These are phyloP conservation scores for Protaetia brevitarsis DNA, from an alignment of 1,140 invertebrate genomes.

Conservation along the genomic window DNA sequence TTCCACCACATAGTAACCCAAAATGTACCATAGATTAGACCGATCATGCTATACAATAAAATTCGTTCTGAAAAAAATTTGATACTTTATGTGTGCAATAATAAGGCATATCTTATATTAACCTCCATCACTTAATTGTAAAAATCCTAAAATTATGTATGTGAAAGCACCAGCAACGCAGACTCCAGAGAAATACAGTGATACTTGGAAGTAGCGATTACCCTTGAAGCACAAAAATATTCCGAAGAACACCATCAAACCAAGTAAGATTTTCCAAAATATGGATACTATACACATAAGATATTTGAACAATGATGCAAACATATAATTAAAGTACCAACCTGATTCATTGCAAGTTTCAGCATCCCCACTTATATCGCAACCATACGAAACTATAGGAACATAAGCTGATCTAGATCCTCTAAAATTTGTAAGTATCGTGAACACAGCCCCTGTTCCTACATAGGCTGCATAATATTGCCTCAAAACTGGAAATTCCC, in stretches of 20 bases:
- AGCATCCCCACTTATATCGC: constrained; percentile 50
- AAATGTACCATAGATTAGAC: constrained; percentile 49
- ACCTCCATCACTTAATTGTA: constrained; percentile 25
- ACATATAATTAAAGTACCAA: constrained; percentile 36
- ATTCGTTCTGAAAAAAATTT: constrained; percentile 2
- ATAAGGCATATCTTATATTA: too few species aligned
- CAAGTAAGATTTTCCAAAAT: constrained; percentile 51
- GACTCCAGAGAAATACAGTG: constrained; percentile 26
- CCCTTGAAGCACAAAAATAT: constrained; percentile 59
- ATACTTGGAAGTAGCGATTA: constrained; percentile 55
- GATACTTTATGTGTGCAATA: too few species aligned
- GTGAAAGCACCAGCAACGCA: constrained; percentile 42
- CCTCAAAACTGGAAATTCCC: constrained; percentile 40
- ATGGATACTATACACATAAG: constrained; percentile 47
- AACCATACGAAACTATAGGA: constrained; percentile 64
- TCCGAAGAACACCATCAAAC: constrained; percentile 56
- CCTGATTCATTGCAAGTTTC: constrained; percentile 54
- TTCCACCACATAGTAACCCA: constrained; percentile 58
- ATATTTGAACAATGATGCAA: background rate
- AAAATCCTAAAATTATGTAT: constrained; percentile 48
- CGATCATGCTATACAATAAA: constrained; percentile 25
- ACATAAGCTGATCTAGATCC: constrained; percentile 61
- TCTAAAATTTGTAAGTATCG: constrained; percentile 55
- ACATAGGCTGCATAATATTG: constrained; percentile 60
- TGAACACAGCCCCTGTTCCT: constrained; percentile 63